phyloP scores from a whole-genome alignment of 2,888 invertebrate species.

The Salpingus planirostris region DNA sequence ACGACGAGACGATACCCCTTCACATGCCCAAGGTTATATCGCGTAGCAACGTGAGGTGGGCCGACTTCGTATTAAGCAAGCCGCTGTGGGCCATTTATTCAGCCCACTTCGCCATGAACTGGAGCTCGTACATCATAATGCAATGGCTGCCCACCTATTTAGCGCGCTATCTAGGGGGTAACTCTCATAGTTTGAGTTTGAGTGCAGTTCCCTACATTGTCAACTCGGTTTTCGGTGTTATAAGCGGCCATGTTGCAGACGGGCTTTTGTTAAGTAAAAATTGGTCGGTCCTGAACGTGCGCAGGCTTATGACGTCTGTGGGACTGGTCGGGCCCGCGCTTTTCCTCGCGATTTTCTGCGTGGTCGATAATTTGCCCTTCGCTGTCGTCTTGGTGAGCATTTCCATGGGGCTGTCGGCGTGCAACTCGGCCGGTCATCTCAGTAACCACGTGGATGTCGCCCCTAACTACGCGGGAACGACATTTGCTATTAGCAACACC shows the following conservation, averaged over 20 bases:
- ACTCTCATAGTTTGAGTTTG: slow-evolving; percentile 59
- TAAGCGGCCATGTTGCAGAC: slow-evolving; percentile 65
- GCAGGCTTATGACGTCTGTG: slow-evolving; percentile 62
- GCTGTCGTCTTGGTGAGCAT: slow-evolving; percentile 65
- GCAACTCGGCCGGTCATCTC: slow-evolving; percentile 66
- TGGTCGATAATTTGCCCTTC: slow-evolving; percentile 56
- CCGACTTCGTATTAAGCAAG: slow-evolving; percentile 57
- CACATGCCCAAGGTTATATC: slow-evolving; percentile 48
- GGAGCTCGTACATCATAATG: slow-evolving; percentile 73
- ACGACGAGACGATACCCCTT: slow-evolving; percentile 48
- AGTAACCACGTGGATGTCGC: slow-evolving; percentile 72
- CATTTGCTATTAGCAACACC: slow-evolving; percentile 69
- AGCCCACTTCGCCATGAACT: slow-evolving; percentile 73
- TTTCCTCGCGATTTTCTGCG: slow-evolving; percentile 60
- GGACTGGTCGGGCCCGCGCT: slow-evolving; percentile 65
- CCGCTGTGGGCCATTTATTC: slow-evolving; percentile 65
- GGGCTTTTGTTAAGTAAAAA: slow-evolving; percentile 44
- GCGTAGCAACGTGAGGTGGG: slow-evolving; percentile 49
- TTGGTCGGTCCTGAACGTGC: slow-evolving; percentile 59
- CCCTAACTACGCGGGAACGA: slow-evolving; percentile 67
- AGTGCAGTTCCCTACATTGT: slow-evolving; percentile 67
- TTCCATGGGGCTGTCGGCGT: slow-evolving; percentile 66
- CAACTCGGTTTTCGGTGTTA: slow-evolving; percentile 61
- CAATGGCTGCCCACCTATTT: slow-evolving; percentile 71
- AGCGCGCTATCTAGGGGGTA: slow-evolving; percentile 51